Base-by-base conservation (phyloP, 1,140 invertebrate genomes). In the Chironomus tepperi region DNA sequence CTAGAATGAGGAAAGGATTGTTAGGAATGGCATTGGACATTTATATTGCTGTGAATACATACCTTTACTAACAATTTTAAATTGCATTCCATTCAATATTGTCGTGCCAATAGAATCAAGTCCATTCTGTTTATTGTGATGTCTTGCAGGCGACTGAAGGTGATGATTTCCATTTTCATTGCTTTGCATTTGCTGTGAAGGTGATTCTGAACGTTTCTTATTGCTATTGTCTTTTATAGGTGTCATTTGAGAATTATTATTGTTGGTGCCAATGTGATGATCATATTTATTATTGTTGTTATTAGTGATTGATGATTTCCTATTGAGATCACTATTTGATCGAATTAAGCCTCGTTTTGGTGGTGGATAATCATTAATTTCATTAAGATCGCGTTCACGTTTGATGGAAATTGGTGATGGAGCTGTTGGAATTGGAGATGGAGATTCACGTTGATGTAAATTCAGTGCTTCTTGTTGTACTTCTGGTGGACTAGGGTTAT, bases 61-160 rank as follows among this genome's bases (percentile, higher is more conserved):
- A 94, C 93, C 93, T 89, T 93, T 87, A 77, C 91, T 94, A 76
- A 91, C 90, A 77, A 97, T 95, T 84, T 94, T 96, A 77, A 97
- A 93, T 82, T 95, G 91, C 75, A 94, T 90, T 74, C 89, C 91
- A 43, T 81, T 81, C 19, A 75, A 24, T 19, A 75, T 21, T 18
- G 74, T 42, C 5, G 79, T 78, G 70, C 80, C 80, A 8, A 57
- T n/a, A 57, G 47, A 57, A n/a, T 79, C 74, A 1, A 79, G 77
- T 10, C 79, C 24, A 79, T 76, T 74, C 77, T 77, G 67, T 72
- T 76, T 18, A 24, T 74, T 16, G 15, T 24, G 19, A 15, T 73
- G 42, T 7, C 21, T 24, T 47, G 10, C 15, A 75, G 19, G 42
- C 75, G 75, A 9, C 43, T 75, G 34, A 72, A 73, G 43, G 9